These are phyloP conservation scores for Ictalurus furcatus DNA, from an alignment of 2,113 vertebrate genomes.

Conservation along the genomic window DNA sequence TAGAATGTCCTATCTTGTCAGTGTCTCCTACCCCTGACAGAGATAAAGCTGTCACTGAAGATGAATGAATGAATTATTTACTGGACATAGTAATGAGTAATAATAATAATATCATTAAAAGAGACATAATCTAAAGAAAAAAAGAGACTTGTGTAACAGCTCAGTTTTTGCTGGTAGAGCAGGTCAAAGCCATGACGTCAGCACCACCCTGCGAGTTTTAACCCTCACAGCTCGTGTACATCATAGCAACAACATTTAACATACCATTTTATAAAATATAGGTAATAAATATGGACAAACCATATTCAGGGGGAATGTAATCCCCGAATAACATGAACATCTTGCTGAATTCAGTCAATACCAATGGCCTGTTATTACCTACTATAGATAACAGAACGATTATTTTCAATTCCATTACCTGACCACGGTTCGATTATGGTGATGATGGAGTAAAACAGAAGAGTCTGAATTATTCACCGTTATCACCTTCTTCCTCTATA, in stretches of 20 bases:
- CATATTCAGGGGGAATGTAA: too few relatives aligned
- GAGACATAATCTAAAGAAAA: neutral
- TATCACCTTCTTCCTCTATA: neutral
- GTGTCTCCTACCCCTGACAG: too few relatives aligned
- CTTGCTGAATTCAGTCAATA: neutral
- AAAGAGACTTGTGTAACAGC: neutral
- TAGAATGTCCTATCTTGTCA: neutral
- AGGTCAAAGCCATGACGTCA: slow-evolving; percentile 1
- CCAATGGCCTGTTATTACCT: neutral
- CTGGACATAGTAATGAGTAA: neutral
- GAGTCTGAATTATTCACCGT: neutral
- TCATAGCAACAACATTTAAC: neutral
- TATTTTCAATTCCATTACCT: slow-evolving; percentile 57
- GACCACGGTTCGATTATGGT: slow-evolving; percentile 47
- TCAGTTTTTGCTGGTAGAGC: neutral
- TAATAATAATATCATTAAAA: neutral
- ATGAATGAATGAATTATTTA: neutral
- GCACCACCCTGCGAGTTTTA: neutral
- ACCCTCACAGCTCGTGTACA: neutral
- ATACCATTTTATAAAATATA: too few relatives aligned
- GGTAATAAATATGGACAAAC: too few relatives aligned
- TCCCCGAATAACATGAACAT: too few relatives aligned
- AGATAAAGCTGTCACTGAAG: neutral
- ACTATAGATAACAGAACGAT: neutral
- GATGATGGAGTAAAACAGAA: neutral